A percentile compares a stretch with the other conserved stretches of the same genome.
Evolutionary conservation across 1,140 invertebrate genomes (phyloP).

Genomic region (Magallana gigas): DNA sequence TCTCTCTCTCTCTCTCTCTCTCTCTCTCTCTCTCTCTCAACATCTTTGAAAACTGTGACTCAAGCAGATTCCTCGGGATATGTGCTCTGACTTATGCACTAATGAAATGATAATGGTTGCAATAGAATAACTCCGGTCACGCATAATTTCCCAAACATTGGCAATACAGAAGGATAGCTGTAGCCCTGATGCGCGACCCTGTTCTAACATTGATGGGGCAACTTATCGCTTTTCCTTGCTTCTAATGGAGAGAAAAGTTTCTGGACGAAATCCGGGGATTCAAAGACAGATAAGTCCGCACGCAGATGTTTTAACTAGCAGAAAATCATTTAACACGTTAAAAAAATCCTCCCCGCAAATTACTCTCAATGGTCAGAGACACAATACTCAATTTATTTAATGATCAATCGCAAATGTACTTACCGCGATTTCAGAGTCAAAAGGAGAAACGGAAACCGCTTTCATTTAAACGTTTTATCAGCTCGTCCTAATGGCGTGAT

Average conservation of each 20-base stretch:
- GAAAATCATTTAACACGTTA: conserved; percentile 41
- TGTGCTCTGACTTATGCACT: background rate
- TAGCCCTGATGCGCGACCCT: too few species aligned
- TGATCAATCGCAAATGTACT: conserved; percentile 31
- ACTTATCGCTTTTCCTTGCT: background rate
- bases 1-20: conserved; percentile 8
- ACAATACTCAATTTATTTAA: conserved; percentile 41
- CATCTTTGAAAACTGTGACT: background rate
- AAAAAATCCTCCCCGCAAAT: background rate
- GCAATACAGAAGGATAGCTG: conserved; percentile 4
- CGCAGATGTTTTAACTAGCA: conserved; percentile 37
- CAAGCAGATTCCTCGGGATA: background rate
- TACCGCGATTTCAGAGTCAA: background rate
- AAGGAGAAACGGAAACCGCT: conserved; percentile 32
- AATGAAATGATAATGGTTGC: conserved; percentile 37
- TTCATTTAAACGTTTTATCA: conserved; percentile 34
- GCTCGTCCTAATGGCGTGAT: conserved; percentile 24
- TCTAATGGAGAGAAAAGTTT: conserved; percentile 33
- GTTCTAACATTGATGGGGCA: background rate
- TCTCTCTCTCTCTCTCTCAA: background rate
- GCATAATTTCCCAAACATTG: conserved; percentile 37
- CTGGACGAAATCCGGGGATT: background rate
- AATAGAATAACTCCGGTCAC: conserved; percentile 31
- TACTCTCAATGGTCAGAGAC: conserved; percentile 30
- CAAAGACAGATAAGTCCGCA: conserved; percentile 27